phyloP scores from a whole-genome alignment of 2,113 vertebrate species.

The Cinclus cinclus region DNA sequence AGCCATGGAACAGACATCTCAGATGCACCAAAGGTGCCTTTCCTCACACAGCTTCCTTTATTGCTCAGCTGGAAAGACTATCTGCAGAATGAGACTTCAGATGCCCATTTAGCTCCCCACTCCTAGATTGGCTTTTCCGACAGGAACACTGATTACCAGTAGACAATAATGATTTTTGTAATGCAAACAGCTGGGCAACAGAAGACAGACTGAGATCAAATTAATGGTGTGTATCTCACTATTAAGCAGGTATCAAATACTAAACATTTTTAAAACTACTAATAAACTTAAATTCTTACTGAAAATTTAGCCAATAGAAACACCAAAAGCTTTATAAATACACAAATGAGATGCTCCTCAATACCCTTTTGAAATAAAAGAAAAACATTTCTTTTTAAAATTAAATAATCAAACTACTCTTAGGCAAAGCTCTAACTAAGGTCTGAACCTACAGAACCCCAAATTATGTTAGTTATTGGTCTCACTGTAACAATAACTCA shows the following conservation, averaged over 20 bases:
- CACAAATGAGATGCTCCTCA: neutral
- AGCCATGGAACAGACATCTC: neutral
- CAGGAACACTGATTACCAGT: neutral
- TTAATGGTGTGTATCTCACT: neutral
- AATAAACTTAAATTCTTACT: neutral
- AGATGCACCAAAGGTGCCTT: neutral
- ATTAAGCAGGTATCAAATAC: conserved; percentile 5
- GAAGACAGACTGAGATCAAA: conserved; percentile 36
- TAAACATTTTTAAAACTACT: neutral
- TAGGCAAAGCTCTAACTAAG: neutral
- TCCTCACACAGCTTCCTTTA: neutral
- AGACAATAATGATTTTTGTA: conserved; percentile 46
- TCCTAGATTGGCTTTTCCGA: neutral
- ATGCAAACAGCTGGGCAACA: conserved; percentile 47
- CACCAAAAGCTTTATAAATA: neutral
- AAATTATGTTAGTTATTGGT: conserved; percentile 23
- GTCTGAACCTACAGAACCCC: neutral
- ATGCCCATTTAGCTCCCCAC: conserved; percentile 24
- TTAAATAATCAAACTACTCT: neutral
- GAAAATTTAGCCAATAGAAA: neutral
- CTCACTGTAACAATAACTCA: conserved; percentile 41
- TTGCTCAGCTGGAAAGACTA: conserved; percentile 9
- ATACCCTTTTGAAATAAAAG: neutral
- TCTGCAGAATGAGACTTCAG: conserved; percentile 33
- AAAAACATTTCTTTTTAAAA: neutral